phyloP scores from a whole-genome alignment of 2,113 vertebrate species.

The Hemiprocne comata region DNA sequence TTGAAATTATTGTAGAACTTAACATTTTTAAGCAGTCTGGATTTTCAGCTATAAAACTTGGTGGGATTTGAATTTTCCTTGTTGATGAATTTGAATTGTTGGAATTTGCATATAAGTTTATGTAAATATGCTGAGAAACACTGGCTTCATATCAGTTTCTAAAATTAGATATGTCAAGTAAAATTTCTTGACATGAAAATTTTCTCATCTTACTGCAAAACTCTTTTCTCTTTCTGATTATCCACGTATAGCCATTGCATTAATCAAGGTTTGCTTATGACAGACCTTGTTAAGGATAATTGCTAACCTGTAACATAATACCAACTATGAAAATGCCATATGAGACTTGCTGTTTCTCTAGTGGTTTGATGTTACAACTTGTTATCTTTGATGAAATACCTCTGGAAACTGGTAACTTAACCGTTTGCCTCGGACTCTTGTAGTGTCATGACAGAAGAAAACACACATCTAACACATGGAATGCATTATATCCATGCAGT shows the following conservation, averaged over 20 bases:
- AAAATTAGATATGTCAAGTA: rapidly evolving
- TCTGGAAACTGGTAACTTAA: not conserved
- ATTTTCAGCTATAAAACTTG: not conserved
- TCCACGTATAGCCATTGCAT: not conserved
- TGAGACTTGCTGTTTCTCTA: not conserved
- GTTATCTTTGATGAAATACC: not conserved
- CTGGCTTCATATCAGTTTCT: not conserved
- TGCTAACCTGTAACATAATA: no score
- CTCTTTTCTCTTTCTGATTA: not conserved
- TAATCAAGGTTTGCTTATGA: not conserved
- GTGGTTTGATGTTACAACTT: not conserved
- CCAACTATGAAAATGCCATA: not conserved
- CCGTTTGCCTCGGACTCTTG: not conserved
- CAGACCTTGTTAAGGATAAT: not conserved
- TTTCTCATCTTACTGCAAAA: not conserved
- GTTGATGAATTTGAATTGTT: not conserved
- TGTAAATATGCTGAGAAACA: not conserved
- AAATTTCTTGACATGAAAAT: not conserved
- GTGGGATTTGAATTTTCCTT: not conserved
- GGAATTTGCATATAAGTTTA: not conserved
- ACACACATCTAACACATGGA: not conserved
- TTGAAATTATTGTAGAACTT: not conserved
- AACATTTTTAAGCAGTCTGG: not conserved
- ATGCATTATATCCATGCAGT: not conserved
- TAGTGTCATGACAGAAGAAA: not conserved